phyloP scores from a whole-genome alignment of 2,113 vertebrate species.

The Riparia riparia region DNA sequence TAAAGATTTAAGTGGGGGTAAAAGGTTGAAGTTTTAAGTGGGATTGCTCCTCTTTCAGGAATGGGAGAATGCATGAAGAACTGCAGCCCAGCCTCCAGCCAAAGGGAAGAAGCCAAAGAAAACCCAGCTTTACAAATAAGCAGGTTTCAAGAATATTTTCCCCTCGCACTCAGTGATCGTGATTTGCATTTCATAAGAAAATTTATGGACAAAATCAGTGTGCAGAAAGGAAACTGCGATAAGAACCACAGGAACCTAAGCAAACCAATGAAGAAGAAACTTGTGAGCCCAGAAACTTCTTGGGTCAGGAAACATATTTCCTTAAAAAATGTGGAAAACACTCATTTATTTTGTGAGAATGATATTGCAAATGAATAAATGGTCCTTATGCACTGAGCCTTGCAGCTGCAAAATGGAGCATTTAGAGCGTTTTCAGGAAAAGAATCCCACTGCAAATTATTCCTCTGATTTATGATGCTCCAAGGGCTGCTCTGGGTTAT shows the following conservation, averaged over 20 bases:
- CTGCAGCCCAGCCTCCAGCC: not conserved
- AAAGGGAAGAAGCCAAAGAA: not conserved
- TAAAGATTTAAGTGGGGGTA: not conserved
- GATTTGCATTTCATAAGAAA: not conserved
- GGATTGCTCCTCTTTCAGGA: not conserved
- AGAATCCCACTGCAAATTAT: not conserved
- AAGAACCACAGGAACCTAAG: not conserved
- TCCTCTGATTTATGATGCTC: not conserved
- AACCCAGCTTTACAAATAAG: not conserved
- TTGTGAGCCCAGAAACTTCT: not conserved
- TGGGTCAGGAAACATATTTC: not conserved
- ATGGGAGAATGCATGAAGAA: not conserved
- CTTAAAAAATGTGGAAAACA: not conserved
- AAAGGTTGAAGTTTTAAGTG: not conserved
- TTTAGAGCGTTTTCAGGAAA: not conserved
- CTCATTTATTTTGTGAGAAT: not conserved
- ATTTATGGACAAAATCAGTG: not conserved
- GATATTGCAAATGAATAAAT: not conserved
- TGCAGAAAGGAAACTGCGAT: not conserved
- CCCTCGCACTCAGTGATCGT: not conserved
- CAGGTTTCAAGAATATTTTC: not conserved
- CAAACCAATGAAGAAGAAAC: not conserved
- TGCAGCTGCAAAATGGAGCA: not conserved
- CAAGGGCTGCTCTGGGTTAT: not conserved
- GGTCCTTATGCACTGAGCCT: not conserved